These are phyloP conservation scores for Halcyon malimbica DNA, from an alignment of 2,113 vertebrate species.

Conservation along the genomic window DNA sequence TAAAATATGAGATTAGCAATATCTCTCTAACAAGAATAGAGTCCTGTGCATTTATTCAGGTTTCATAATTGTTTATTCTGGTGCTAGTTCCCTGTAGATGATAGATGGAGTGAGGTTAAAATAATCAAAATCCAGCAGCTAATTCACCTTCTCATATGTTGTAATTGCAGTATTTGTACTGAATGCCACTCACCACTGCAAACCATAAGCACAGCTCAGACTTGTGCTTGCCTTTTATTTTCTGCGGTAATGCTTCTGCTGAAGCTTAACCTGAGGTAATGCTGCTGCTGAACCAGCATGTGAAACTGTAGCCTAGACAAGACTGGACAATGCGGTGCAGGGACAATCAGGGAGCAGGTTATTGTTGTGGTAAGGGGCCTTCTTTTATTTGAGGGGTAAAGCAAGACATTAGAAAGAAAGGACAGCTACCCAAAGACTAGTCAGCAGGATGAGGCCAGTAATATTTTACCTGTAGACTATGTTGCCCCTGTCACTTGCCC, in stretches of 20 bases:
- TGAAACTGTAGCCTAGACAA: not conserved
- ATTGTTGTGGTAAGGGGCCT: not conserved
- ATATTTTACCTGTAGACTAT: not conserved
- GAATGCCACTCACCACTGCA: not conserved
- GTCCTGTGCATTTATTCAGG: not conserved
- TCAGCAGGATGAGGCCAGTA: not conserved
- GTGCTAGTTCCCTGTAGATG: not conserved
- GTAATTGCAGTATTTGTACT: not conserved
- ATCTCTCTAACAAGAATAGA: not conserved
- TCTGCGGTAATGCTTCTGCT: too few species aligned
- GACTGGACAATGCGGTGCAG: too few species aligned
- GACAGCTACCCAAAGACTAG: not conserved
- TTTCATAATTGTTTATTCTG: not conserved
- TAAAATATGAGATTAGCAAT: not conserved
- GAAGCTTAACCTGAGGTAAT: not conserved
- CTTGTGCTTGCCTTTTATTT: not conserved
- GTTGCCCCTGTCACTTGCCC: not conserved
- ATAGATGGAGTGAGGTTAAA: not conserved
- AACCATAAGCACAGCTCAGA: not conserved
- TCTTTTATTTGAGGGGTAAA: not conserved
- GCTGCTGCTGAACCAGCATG: accelerated
- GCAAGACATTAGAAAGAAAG: not conserved
- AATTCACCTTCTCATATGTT: not conserved
- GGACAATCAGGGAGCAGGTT: not conserved
- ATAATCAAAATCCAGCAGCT: not conserved